These are phyloP conservation scores for Melozone crissalis DNA, from an alignment of 2,113 vertebrate species.

Conservation along the genomic window DNA sequence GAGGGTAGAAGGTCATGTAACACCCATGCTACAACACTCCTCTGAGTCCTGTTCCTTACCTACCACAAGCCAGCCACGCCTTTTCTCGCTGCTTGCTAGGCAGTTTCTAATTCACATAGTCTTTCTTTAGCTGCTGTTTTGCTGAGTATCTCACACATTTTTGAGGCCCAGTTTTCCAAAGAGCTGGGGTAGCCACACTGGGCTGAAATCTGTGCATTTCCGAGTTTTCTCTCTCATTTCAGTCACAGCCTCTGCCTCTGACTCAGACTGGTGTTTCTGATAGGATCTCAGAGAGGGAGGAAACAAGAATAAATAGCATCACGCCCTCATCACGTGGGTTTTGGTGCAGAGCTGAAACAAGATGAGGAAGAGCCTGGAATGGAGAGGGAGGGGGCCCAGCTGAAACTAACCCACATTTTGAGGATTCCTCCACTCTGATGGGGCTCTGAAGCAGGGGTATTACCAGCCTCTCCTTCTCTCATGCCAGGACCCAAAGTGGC, in stretches of 20 bases:
- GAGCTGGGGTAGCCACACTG: neutral
- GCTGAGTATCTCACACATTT: neutral
- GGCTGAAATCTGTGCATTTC: slow-evolving; percentile 6
- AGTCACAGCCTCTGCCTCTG: slow-evolving; percentile 24
- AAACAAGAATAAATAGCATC: slow-evolving; percentile 60
- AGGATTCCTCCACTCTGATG: slow-evolving; percentile 8
- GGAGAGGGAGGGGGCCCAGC: neutral
- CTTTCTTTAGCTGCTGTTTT: slow-evolving; percentile 3
- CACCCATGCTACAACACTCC: slow-evolving; percentile 1
- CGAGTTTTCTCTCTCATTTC: neutral
- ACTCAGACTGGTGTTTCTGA: slow-evolving; percentile 45
- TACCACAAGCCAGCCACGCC: neutral
- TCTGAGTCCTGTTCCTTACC: neutral
- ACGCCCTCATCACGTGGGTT: slow-evolving; percentile 38
- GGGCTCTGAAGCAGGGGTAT: neutral
- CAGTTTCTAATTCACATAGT: neutral
- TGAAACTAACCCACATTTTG: slow-evolving; percentile 47
- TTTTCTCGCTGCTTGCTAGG: slow-evolving; percentile 2
- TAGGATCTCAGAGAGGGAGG: slow-evolving; percentile 39
- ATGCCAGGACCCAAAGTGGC: neutral
- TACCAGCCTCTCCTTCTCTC: slow-evolving; percentile 28
- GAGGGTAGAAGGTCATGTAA: slow-evolving; percentile 45
- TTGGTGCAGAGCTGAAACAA: slow-evolving; percentile 40
- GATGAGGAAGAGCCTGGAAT: slow-evolving; percentile 4
- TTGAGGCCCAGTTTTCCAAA: neutral